These are phyloP conservation scores for Ypsolopha sequella DNA, from an alignment of 2,888 invertebrate species.

Conservation along the genomic window DNA sequence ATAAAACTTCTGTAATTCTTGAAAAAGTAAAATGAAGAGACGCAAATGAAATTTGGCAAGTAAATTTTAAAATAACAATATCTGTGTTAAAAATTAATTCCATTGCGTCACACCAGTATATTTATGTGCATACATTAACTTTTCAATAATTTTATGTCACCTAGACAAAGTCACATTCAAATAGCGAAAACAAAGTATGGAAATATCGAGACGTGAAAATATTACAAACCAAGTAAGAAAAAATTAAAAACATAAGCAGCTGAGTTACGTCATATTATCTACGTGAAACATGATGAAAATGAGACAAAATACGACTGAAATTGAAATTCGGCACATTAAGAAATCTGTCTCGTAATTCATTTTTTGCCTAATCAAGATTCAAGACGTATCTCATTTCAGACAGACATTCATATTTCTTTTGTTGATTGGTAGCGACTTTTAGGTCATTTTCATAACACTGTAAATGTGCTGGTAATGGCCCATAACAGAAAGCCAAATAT, in stretches of 20 bases:
- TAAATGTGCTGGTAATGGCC: slow-evolving; percentile 49
- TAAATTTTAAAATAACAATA: background rate
- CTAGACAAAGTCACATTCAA: background rate
- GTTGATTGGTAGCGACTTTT: slow-evolving; percentile 26
- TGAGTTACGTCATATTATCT: too few relatives aligned
- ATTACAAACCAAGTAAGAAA: background rate
- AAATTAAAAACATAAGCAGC: too few relatives aligned
- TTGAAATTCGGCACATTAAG: too few relatives aligned
- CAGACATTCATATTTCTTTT: slow-evolving; percentile 24
- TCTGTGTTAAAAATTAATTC: background rate
- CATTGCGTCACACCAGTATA: background rate
- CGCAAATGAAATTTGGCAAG: slow-evolving; percentile 3
- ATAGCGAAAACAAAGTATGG: background rate
- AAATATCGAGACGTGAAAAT: background rate
- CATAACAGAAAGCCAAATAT: slow-evolving; percentile 50
- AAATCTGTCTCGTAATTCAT: too few relatives aligned
- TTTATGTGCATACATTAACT: background rate
- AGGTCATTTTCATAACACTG: slow-evolving; percentile 46
- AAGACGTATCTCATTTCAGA: slow-evolving; percentile 13
- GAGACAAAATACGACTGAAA: too few relatives aligned
- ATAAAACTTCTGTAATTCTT: slow-evolving; percentile 34
- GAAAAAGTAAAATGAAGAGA: slow-evolving; percentile 10
- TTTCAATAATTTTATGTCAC: background rate
- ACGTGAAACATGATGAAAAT: too few relatives aligned
- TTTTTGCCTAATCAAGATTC: too few relatives aligned